Evolutionary conservation across 2,797 vertebrate species (phyloP), one percentile per base, ranked within the genome.

Genomic region (Catharus ustulatus): DNA sequence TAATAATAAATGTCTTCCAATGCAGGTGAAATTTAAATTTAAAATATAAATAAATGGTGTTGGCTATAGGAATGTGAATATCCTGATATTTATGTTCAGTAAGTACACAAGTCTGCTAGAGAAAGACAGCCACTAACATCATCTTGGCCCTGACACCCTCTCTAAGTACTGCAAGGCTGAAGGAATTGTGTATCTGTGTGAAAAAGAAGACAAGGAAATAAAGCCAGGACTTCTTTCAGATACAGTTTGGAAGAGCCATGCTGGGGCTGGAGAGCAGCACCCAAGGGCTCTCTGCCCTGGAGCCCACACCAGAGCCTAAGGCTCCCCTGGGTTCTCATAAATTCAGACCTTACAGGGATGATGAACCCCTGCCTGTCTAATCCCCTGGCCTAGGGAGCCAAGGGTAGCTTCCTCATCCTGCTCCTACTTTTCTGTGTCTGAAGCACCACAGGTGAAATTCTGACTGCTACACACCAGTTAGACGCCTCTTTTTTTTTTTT

Each of bases 1-100:
- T 15, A 77, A 62, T 68, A 94, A 93, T 80, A 95, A 92, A 85
- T 91, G 58, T 73, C 76, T 80, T 83, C 58, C 57, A 92, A 52
- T 27, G 46, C 40, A 95, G 87, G 89, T 91, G 49, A 94, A 92
- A 51, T 92, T 87, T 80, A 93, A 91, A 61, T 90, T 80, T 75
- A 69, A 94, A 95, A 91, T 55, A 75, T 30, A 93, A 94, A 90
- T 76, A 77, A 79, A 87, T 19, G 15, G 38, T 84, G 34, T 26
- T 75, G 67, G 80, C 61, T 79, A 59, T 38, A 93, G 63, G 58
- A 94, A 93, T 52, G 69, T 69, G 72, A 82, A 94, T 76, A 90
- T 84, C 83, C 48, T 54, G 34, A 63, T 85, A 78, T 85, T 84
- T 89, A 87, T 95, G 81, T 57, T 90, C 68, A 72, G 34, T 66